These are phyloP conservation scores for Cyaniris semiargus DNA, from an alignment of 2,888 invertebrate species.

Conservation along the genomic window DNA sequence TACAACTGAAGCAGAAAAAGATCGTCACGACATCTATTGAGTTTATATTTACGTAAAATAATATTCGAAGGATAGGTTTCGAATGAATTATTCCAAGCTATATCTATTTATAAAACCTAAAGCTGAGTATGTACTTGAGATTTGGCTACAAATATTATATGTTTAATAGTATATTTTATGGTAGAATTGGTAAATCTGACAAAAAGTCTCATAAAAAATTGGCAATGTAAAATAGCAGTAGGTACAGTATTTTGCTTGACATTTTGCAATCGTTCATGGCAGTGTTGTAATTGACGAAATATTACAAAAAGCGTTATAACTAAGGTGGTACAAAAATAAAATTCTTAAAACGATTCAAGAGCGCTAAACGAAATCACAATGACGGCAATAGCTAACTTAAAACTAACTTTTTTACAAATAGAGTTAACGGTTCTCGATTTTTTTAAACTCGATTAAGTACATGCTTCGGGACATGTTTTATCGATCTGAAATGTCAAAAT, in stretches of 20 bases:
- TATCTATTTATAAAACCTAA: neutral
- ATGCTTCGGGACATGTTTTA: conserved; percentile 3
- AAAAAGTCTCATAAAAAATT: neutral
- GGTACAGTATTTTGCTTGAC: conserved; percentile 18
- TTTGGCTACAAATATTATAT: neutral
- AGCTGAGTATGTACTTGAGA: neutral
- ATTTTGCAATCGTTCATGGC: conserved; percentile 49
- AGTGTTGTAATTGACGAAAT: conserved; percentile 58
- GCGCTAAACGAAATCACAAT: conserved; percentile 64
- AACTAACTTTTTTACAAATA: conserved; percentile 42
- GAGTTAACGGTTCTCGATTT: conserved; percentile 36
- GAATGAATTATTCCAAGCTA: neutral
- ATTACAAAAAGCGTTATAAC: conserved; percentile 45
- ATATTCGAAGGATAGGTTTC: neutral
- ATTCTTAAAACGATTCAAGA: conserved; percentile 50
- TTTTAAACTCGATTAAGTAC: conserved; percentile 35
- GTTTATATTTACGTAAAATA: neutral
- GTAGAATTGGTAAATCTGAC: neutral
- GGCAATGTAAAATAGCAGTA: conserved; percentile 5
- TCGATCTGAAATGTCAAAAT: conserved; percentile 26
- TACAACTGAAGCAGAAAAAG: neutral
- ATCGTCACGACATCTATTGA: neutral
- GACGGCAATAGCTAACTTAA: conserved; percentile 57
- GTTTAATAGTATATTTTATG: neutral
- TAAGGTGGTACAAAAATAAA: conserved; percentile 72